Conservation (phyloP, 2,113 vertebrate genomes). For the Geococcyx californianus region DNA sequence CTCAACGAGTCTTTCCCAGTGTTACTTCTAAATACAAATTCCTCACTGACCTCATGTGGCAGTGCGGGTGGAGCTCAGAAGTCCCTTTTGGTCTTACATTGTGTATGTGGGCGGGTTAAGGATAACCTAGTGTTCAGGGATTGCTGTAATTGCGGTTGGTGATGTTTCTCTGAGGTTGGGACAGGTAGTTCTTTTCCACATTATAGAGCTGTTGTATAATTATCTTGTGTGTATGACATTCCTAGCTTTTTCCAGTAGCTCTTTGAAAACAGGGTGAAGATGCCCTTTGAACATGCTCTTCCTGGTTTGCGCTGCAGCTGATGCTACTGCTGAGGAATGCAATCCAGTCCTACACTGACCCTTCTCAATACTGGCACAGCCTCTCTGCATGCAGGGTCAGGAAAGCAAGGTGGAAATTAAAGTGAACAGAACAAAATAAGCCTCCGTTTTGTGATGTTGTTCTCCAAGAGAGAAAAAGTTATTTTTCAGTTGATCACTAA, state of each 20-base stretch:
- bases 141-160: neutral
- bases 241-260: neutral
- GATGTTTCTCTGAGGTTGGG: neutral
- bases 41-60: neutral
- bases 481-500: neutral
- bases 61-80: neutral
- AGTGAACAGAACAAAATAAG: neutral
- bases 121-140: neutral
- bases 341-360: accelerated
- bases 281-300: neutral
- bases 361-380: neutral
- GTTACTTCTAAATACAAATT: neutral
- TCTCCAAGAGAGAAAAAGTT: neutral
- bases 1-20: neutral
- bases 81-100: neutral
- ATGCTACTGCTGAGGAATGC: neutral
- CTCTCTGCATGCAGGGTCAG: neutral
- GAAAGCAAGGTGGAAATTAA: neutral
- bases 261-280: neutral
- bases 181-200: neutral
- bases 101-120: neutral
- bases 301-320: neutral
- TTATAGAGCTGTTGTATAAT: neutral
- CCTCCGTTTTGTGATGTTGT: neutral
- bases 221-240: neutral